phyloP scores from a whole-genome alignment of 1,140 invertebrate genomes.

The Achroia grisella region DNA sequence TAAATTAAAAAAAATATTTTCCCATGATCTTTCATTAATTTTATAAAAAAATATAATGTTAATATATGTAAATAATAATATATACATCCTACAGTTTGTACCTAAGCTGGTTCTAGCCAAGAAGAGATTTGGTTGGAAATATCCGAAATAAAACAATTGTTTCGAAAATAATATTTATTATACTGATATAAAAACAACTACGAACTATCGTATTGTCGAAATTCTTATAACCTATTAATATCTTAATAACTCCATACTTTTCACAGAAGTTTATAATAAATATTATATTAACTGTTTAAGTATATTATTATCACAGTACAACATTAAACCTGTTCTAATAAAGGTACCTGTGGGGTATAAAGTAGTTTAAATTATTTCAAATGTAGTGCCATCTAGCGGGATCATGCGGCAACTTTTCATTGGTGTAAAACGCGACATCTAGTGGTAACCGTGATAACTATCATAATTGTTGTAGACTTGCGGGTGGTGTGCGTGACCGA shows the following conservation, averaged over 20 bases:
- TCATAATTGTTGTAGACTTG: conserved; percentile 47
- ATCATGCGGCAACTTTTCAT: neutral
- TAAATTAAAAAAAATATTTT: too few species aligned
- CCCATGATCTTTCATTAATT: too few species aligned
- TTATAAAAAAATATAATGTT: too few species aligned
- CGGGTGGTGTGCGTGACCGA: conserved; percentile 70
- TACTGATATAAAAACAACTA: conserved; percentile 17
- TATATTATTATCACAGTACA: conserved; percentile 24
- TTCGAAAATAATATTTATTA: conserved; percentile 19
- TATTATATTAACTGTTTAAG: neutral
- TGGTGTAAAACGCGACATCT: conserved; percentile 32
- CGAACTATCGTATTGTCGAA: conserved; percentile 6
- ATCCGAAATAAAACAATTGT: neutral
- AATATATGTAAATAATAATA: too few species aligned
- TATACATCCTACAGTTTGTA: too few species aligned
- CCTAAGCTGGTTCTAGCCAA: too few species aligned
- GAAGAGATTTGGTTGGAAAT: too few species aligned
- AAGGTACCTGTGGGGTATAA: neutral
- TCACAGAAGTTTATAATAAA: conserved; percentile 2
- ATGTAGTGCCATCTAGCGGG: conserved; percentile 3
- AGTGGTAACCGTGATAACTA: conserved; percentile 52
- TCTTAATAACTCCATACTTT: neutral
- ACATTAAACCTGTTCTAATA: conserved; percentile 3
- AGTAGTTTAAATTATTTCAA: neutral
- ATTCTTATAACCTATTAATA: conserved; percentile 1